A percentile compares a stretch with the other conserved stretches of the same genome.
phyloP scores from a whole-genome alignment of 2,113 vertebrate genomes.

The Zingel zingel region DNA sequence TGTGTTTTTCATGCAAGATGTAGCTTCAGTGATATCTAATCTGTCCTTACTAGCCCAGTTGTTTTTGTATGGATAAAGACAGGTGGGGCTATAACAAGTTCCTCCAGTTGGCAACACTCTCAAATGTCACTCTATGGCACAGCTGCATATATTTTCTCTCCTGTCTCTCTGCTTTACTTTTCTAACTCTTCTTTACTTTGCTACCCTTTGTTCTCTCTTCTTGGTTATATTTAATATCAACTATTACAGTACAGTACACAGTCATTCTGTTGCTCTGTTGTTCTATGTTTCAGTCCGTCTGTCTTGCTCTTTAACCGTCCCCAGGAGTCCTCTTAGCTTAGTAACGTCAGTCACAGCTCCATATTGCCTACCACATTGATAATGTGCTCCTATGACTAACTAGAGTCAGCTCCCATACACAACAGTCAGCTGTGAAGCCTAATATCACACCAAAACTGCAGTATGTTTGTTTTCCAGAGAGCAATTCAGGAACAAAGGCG shows the following conservation, averaged over 20 bases:
- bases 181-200: constrained; percentile 15
- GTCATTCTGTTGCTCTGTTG: background rate
- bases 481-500: background rate
- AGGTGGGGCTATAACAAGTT: constrained; percentile 73
- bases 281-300: constrained; percentile 6
- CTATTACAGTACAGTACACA: background rate
- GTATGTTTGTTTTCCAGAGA: constrained; percentile 24
- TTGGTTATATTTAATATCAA: background rate
- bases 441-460: constrained; percentile 23
- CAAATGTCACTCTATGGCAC: constrained; percentile 68
- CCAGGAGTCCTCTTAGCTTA: constrained; percentile 43
- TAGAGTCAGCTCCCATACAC: constrained; percentile 41
- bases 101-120: constrained; percentile 69
- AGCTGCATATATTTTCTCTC: constrained; percentile 37
- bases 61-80: constrained; percentile 76
- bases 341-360: constrained; percentile 35
- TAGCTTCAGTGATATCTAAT: constrained; percentile 59
- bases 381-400: constrained; percentile 51
- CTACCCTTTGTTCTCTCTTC: background rate
- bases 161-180: constrained; percentile 19
- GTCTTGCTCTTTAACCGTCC: constrained; percentile 33
- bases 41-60: constrained; percentile 53
- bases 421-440: constrained; percentile 22
- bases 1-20: constrained; percentile 33
- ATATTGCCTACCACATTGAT: constrained; percentile 39